phyloP scores from a whole-genome alignment of 2,888 invertebrate genomes.

The Octonoba sinensis region DNA sequence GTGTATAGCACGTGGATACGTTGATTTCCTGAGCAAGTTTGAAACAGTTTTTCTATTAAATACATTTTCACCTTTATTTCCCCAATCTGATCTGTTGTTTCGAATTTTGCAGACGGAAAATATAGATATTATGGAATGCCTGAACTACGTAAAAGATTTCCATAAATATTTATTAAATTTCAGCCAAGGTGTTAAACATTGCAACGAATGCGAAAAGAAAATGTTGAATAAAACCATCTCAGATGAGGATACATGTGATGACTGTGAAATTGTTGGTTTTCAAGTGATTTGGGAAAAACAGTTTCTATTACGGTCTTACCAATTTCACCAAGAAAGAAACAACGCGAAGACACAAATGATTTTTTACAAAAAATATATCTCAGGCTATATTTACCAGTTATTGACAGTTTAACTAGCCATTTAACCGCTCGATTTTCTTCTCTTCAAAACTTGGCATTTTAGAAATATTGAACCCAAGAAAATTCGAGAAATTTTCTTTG shows the following conservation, averaged over 20 bases:
- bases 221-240: background rate
- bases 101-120: background rate
- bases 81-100: background rate
- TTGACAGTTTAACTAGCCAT: background rate
- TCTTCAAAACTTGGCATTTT: background rate
- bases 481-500: background rate
- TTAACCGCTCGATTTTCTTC: background rate
- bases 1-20: background rate
- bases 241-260: background rate
- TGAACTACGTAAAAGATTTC: background rate
- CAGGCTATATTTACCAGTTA: no score
- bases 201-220: background rate
- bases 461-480: background rate
- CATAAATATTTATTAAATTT: background rate
- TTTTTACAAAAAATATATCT: background rate
- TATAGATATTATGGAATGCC: constrained; percentile 2
- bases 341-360: background rate
- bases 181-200: background rate
- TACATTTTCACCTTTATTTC: background rate
- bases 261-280: background rate
- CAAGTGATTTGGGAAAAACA: background rate
- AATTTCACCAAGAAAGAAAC: background rate
- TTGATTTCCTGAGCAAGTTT: constrained; percentile 1
- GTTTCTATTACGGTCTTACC: background rate
- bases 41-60: constrained; percentile 8